phyloP scores from a whole-genome alignment of 2,113 vertebrate species.

The Trogon surrucura region DNA sequence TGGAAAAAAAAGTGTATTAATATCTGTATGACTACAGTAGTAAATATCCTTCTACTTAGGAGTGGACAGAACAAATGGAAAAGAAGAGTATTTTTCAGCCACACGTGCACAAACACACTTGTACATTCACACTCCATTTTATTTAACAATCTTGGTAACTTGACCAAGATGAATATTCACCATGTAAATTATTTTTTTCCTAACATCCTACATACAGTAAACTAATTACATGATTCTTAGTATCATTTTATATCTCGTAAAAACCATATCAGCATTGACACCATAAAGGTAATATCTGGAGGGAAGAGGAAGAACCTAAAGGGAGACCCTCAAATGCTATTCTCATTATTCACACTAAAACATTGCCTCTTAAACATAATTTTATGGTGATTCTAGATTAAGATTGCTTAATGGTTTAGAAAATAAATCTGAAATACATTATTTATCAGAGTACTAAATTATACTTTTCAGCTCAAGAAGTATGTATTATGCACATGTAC shows the following conservation, averaged over 20 bases:
- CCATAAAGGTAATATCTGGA: not conserved
- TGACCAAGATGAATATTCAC: not conserved
- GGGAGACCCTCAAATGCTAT: not conserved
- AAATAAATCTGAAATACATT: not conserved
- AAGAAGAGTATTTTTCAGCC: not conserved
- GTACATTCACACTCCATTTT: not conserved
- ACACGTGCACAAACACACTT: not conserved
- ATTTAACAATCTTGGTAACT: not conserved
- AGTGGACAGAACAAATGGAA: constrained; percentile 45
- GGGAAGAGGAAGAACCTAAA: not conserved
- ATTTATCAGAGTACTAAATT: not conserved
- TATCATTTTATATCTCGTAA: not conserved
- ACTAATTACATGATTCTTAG: not conserved
- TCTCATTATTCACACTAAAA: not conserved
- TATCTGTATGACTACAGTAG: constrained; percentile 55
- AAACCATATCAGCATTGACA: not conserved
- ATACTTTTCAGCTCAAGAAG: not conserved
- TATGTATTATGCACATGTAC: not conserved
- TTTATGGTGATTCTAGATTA: not conserved
- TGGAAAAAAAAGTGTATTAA: constrained; percentile 58
- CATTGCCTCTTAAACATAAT: not conserved
- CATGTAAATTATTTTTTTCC: not conserved
- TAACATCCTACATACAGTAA: not conserved
- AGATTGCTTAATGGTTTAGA: not conserved
- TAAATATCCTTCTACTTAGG: constrained; percentile 58